Evolutionary conservation across 2,113 vertebrate species (phyloP), one percentile per base, ranked within the genome.

Genomic region (Mandrillus leucophaeus): DNA sequence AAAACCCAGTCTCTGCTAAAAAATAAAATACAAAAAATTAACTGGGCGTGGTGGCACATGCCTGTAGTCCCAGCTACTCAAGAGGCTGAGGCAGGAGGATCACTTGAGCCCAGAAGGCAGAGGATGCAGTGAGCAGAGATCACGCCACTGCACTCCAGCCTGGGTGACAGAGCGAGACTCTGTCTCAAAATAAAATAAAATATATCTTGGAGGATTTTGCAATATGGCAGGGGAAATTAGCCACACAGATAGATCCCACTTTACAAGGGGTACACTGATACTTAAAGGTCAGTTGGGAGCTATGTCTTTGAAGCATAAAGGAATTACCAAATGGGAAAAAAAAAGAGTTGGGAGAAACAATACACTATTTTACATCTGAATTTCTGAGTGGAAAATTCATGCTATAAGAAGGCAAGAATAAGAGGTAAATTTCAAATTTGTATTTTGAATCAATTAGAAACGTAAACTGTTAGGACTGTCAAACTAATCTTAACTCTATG

Each of bases 371-470:
- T 78, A 78, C 22, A 27, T 66, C 18, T 70, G 50, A 80, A 80
- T 38, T 86, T 79, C 52, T 9, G 0, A 18, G 48, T 93, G 30
- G 38, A 88, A 88, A 64, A 73, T 59, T 89, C 30, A 88, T 14
- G 17, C n/a, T 70, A 3, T 22, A 55, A 38, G 17, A 61, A 4
- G 4, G 11, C 82, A 86, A 30, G 3, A 83, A 23, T 80, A 20
- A 45, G 57, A 86, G n/a, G 27, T 73, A 66, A 88, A 85, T 52
- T 66, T 18, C 81, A 83, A 55, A 50, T 81, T 80, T 82, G 82
- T 87, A 48, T 40, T 78, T 50, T 68, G 48, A 92, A 70, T 84
- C 84, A 32, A 80, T 75, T 61, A n/a, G 40, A 92, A 97, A 92
- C 35, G 0, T 57, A 52, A 96, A 57, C 32, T 87, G 14, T 30